Evolutionary conservation across 2,797 vertebrate species (phyloP).

Genomic region (Melanotaenia parkinsoni): DNA sequence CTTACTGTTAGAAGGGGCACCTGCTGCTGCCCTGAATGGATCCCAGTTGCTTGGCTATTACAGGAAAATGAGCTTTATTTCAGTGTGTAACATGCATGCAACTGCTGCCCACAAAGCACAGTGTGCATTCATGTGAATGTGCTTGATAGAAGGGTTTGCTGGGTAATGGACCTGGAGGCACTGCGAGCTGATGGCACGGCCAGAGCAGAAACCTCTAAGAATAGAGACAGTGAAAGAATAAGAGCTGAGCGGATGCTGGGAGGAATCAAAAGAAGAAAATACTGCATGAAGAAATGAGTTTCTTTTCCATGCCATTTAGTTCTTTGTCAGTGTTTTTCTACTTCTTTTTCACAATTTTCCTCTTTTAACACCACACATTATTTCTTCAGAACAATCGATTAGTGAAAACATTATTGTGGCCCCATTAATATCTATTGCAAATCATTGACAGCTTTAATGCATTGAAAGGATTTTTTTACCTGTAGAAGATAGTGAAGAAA

Average conservation of each 20-base stretch:
- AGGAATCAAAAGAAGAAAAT: slow-evolving; percentile 31
- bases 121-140: slow-evolving; percentile 34
- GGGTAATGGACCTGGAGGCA: slow-evolving; percentile 52
- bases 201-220: slow-evolving; percentile 31
- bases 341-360: background rate
- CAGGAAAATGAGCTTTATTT: slow-evolving; percentile 64
- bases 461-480: background rate
- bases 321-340: background rate
- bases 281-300: slow-evolving; percentile 15
- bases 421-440: slow-evolving; percentile 2
- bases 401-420: slow-evolving; percentile 16
- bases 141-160: slow-evolving; percentile 40
- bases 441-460: slow-evolving; percentile 1
- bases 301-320: background rate
- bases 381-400: background rate
- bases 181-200: slow-evolving; percentile 15
- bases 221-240: slow-evolving; percentile 30
- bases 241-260: slow-evolving; percentile 19
- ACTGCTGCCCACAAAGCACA: slow-evolving; percentile 46
- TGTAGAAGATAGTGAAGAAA: too few relatives aligned
- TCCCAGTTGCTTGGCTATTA: slow-evolving; percentile 63
- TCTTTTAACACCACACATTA: slow-evolving; percentile 6
- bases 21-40: slow-evolving; percentile 53
- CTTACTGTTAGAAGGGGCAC: slow-evolving; percentile 26
- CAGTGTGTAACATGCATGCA: slow-evolving; percentile 51